Base-by-base conservation (phyloP, 2,113 vertebrate genomes). In the Platanista minor region DNA sequence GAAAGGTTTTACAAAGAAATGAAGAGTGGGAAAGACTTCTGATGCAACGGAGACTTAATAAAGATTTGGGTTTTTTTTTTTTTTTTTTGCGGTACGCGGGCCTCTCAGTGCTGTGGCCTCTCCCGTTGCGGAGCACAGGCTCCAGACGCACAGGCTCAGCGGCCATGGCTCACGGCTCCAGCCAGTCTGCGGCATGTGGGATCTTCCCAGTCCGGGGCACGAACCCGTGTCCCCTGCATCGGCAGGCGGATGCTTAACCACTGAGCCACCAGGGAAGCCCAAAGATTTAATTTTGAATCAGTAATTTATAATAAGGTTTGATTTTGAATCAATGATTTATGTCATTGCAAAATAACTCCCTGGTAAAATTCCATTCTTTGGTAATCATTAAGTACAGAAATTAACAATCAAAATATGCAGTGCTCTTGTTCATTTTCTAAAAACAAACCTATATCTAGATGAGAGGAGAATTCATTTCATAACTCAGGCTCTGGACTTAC, bases 281-380 rank as follows among this genome's bases (percentile, higher is more conserved):
- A n/a, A n/a, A n/a, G n/a, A n/a, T n/a, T n/a, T 87, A 6, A 83
- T 94, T 91, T 95, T 91, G 23, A 87, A n/a, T 62, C 18, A 67
- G 8, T 66, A 75, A 74, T 69, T 87, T 67, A 29, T n/a, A n/a
- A n/a, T n/a, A n/a, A n/a, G n/a, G n/a, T n/a, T n/a, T n/a, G n/a
- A n/a, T n/a, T n/a, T n/a, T n/a, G n/a, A n/a, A n/a, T n/a, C n/a
- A n/a, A n/a, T n/a, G n/a, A n/a, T n/a, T n/a, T n/a, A n/a, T n/a
- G 4, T 82, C 41, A 62, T 52, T 77, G 54, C 49, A 72, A 87
- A 90, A 91, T 82, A 85, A 81, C 21, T 77, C 27, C 33, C 74
- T 78, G 39, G 8, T 87, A 62, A 43, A 82, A 33, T 46, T 86
- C 59, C 75, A 1, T 13, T 83, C 13, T 57, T 82, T 61, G 43